Percentiles rank a stretch among this genome's conserved stretches.
Evolutionary conservation across 2,113 vertebrate species (phyloP).

Genomic region (Piprites chloris): DNA sequence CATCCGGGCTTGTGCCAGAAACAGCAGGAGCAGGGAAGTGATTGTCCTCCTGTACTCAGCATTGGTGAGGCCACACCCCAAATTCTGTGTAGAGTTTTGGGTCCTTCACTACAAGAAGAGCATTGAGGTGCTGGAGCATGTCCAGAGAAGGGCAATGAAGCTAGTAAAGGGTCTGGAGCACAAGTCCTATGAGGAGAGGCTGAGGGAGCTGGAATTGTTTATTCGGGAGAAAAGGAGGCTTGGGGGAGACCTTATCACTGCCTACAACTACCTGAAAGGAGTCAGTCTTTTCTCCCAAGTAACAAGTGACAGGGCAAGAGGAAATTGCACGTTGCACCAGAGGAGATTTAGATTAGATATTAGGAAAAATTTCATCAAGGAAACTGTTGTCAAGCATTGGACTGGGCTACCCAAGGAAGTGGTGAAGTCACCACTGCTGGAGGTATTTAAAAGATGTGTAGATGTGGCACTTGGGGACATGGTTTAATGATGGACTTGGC

Average conservation of each 20-base stretch:
- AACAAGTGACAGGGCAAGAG: neutral
- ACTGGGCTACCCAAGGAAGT: neutral
- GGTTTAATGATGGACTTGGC: neutral
- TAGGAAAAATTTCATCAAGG: neutral
- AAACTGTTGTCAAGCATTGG: neutral
- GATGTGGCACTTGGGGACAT: neutral
- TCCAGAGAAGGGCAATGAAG: neutral
- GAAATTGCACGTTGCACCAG: neutral
- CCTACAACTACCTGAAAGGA: neutral
- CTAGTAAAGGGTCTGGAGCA: neutral
- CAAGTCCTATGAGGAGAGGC: accelerated
- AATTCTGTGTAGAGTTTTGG: neutral
- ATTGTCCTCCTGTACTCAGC: accelerated
- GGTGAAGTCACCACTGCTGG: neutral
- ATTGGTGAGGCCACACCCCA: accelerated
- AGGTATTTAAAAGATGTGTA: neutral
- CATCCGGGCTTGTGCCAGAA: neutral
- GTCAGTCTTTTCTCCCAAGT: neutral
- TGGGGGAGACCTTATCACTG: neutral
- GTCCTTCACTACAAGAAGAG: accelerated
- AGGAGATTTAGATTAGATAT: neutral
- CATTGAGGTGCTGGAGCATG: accelerated
- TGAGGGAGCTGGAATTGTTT: neutral
- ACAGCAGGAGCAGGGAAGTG: neutral
- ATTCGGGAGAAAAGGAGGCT: neutral